A percentile compares a stretch with the other conserved stretches of the same genome.
These are phyloP conservation scores for Magallana gigas DNA, from an alignment of 1,140 invertebrate genomes.

Conservation along the genomic window DNA sequence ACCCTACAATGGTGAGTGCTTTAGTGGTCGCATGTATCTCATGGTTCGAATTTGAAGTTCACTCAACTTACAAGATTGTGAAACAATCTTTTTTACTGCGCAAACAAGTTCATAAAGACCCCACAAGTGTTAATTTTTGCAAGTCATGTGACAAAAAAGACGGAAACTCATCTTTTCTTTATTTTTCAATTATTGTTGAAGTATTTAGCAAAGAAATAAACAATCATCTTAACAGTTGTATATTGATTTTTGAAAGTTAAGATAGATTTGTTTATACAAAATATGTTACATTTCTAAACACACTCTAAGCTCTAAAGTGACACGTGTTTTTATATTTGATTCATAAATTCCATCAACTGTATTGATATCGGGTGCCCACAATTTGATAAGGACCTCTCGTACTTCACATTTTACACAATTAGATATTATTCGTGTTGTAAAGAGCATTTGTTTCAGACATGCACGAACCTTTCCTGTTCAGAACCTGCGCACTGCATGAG, in stretches of 20 bases:
- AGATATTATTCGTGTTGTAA: slow-evolving; percentile 32
- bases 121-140: too few relatives aligned
- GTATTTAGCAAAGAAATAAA: background rate
- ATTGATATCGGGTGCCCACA: slow-evolving; percentile 19
- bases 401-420: slow-evolving; percentile 25
- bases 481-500: slow-evolving; percentile 22
- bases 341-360: slow-evolving; percentile 28
- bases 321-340: slow-evolving; percentile 34
- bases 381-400: slow-evolving; percentile 33
- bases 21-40: too few relatives aligned
- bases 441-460: slow-evolving; percentile 33
- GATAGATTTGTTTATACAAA: slow-evolving; percentile 9
- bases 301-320: slow-evolving; percentile 9
- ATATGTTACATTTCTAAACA: slow-evolving; percentile 21
- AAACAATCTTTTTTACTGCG: too few relatives aligned
- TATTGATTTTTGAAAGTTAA: slow-evolving; percentile 15
- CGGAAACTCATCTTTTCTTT: too few relatives aligned
- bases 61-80: too few relatives aligned
- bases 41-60: too few relatives aligned
- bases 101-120: too few relatives aligned
- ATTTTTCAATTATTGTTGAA: background rate
- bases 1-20: slow-evolving; percentile 74
- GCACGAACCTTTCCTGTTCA: background rate
- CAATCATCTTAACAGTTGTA: slow-evolving; percentile 2
- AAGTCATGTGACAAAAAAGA: too few relatives aligned